These are phyloP conservation scores for Caenorhabditis latens DNA, from an alignment of 1,140 invertebrate genomes.

Conservation along the genomic window DNA sequence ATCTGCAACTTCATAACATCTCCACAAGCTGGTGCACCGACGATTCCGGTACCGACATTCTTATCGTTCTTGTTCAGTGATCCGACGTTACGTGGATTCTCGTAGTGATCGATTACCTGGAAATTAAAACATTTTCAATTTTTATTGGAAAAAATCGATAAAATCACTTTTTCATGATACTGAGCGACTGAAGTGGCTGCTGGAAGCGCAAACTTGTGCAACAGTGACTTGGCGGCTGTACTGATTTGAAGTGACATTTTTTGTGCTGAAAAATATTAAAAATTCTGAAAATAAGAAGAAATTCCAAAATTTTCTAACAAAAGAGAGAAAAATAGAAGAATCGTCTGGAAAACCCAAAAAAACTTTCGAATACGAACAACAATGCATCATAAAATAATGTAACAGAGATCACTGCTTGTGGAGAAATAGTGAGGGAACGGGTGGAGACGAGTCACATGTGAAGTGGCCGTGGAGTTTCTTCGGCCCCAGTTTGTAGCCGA, in stretches of 20 bases:
- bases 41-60: conserved; percentile 94
- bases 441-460: neutral
- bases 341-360: neutral
- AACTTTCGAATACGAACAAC: neutral
- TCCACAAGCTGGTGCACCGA: conserved; percentile 98
- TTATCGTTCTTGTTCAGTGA: conserved; percentile 94
- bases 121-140: conserved; percentile 1
- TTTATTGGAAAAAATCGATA: neutral
- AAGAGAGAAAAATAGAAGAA: neutral
- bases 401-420: neutral
- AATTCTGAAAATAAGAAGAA: conserved; percentile 6
- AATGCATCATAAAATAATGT: neutral
- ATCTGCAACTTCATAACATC: conserved; percentile 99
- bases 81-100: conserved; percentile 98
- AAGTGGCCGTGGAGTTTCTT: neutral
- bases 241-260: conserved; percentile 51
- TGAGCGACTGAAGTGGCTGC: conserved; percentile 40
- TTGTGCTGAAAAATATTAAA: conserved; percentile 40
- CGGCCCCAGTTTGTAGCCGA: neutral
- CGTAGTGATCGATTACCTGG: conserved; percentile 98
- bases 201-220: conserved; percentile 13
- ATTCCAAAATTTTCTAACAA: neutral
- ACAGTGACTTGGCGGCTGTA: neutral
- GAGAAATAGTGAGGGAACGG: neutral
- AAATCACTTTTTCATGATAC: conserved; percentile 62